Evolutionary conservation across 2,113 vertebrate genomes (phyloP).

Genomic region (Oryzias javanicus): DNA sequence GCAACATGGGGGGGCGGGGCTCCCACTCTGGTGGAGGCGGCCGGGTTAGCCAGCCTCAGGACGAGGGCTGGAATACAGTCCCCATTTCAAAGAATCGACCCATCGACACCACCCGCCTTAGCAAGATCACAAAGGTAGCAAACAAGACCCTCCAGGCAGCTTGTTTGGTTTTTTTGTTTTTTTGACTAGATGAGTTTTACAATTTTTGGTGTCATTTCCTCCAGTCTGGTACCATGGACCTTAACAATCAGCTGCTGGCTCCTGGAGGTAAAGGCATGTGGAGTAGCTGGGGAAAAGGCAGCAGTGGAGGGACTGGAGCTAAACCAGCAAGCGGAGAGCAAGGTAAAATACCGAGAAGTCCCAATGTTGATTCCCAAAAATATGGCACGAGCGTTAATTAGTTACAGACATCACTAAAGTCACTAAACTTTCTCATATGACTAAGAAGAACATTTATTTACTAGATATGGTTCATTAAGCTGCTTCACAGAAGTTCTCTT

Average conservation of each 20-base stretch:
- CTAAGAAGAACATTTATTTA: no score
- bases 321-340: slow-evolving; percentile 82
- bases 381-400: no score
- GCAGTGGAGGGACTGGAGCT: slow-evolving; percentile 89
- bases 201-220: slow-evolving; percentile 2
- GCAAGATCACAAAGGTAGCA: slow-evolving; percentile 93
- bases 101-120: slow-evolving; percentile 89
- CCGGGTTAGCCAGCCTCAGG: slow-evolving; percentile 78
- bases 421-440: no score
- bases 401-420: no score
- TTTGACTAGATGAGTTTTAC: not conserved
- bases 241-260: slow-evolving; percentile 90
- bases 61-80: slow-evolving; percentile 97
- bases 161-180: not conserved
- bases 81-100: slow-evolving; percentile 92
- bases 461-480: no score
- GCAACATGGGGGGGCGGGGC: slow-evolving; percentile 65
- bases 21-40: slow-evolving; percentile 64
- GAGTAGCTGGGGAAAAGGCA: slow-evolving; percentile 96
- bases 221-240: slow-evolving; percentile 88
- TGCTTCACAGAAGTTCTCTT: no score
- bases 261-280: slow-evolving; percentile 86
- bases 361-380: no score
- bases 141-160: no score
- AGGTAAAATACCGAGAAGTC: slow-evolving; percentile 77